Conservation (phyloP, 2,113 vertebrate genomes). For the Isichthys henryi region DNA sequence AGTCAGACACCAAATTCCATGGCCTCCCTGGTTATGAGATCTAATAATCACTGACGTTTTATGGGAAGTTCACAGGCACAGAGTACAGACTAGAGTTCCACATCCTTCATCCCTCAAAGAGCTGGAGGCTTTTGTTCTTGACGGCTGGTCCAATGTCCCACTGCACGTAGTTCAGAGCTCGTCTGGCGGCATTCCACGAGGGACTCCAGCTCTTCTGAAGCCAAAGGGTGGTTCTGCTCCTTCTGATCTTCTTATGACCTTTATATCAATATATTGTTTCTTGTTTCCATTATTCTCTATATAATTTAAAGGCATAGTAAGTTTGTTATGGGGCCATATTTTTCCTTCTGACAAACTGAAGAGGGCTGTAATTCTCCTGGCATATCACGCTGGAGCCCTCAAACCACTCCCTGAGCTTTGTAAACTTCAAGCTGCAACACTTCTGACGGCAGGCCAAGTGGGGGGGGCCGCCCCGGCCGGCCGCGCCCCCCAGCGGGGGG, state of each 20-base stretch:
- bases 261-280: neutral
- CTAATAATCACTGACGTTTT: neutral
- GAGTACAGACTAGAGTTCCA: neutral
- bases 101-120: neutral
- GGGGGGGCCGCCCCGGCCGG: too few species aligned
- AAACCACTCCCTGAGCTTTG: neutral
- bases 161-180: neutral
- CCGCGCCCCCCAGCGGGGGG: too few species aligned
- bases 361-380: neutral
- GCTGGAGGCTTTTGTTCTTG: neutral
- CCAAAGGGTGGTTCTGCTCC: neutral
- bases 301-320: neutral
- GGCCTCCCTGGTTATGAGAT: neutral
- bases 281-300: neutral
- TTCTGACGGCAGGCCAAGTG: neutral
- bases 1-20: neutral
- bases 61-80: neutral
- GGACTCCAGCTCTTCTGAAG: neutral
- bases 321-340: neutral
- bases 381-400: neutral
- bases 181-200: neutral
- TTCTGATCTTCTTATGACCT: neutral
- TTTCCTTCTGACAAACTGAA: constrained; percentile 3
- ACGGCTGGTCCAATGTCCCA: neutral
- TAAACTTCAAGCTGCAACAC: neutral